These are phyloP conservation scores for Miniopterus natalensis DNA, from an alignment of 2,113 vertebrate species.

Conservation along the genomic window DNA sequence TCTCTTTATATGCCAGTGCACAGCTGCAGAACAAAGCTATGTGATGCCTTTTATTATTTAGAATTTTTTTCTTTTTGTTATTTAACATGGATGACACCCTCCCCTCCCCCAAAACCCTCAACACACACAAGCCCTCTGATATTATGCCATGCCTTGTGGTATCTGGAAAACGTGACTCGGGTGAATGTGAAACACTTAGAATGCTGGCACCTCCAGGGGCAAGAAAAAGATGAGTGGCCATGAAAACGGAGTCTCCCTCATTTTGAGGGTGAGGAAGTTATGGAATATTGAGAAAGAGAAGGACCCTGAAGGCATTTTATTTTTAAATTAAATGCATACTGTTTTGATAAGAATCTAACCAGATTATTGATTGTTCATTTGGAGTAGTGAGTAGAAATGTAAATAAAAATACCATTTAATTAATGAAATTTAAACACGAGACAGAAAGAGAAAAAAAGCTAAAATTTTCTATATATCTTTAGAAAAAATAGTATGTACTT, in stretches of 20 bases:
- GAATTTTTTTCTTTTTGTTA: background rate
- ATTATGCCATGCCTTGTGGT: background rate
- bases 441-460: background rate
- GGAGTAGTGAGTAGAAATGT: background rate
- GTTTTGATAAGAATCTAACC: background rate
- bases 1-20: background rate
- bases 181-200: background rate
- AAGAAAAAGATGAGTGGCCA: background rate
- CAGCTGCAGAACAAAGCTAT: background rate
- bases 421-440: background rate
- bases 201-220: background rate
- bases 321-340: background rate
- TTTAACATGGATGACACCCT: background rate
- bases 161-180: background rate
- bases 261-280: background rate
- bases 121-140: background rate
- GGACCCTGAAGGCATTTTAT: background rate
- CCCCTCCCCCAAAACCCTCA: background rate
- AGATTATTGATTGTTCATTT: background rate
- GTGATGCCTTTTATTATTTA: background rate
- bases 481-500: background rate
- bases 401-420: slow-evolving; percentile 49
- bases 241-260: background rate
- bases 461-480: background rate
- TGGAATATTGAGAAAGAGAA: background rate